Base-by-base conservation (phyloP, 2,888 invertebrate genomes). In the Pocota personata region DNA sequence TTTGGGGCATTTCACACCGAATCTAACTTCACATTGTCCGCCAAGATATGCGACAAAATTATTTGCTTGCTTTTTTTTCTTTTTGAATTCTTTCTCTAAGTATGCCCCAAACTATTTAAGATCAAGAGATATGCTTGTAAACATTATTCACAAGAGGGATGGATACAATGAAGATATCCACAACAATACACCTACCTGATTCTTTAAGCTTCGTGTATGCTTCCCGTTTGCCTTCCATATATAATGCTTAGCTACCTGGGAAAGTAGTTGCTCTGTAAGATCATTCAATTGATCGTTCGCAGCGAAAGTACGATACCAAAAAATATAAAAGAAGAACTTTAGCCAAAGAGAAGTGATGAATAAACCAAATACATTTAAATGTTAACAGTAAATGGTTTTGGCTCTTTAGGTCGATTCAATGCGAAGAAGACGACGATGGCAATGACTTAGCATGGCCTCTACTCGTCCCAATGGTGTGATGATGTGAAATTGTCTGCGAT, bases 241-340 rank as follows among this genome's bases (percentile, higher is more conserved):
- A n/a, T n/a, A 27, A 60, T 32, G 40, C 30, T 19, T 4, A 40
- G 52, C 71, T 64, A 64, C 64, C 76, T 77, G 72, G 27, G 72
- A 82, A 76, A 76, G 76, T 82, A 27, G 50, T 58, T 72, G 48
- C 40, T 27, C 58, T 69, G 21, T 19, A 37, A 64, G 19, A 72
- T 77, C 40, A 35, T 19, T 72, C 19, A 82, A 72, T 75, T 77
- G 72, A 72, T 82, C 35, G 58, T 67, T 71, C 72, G 64, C 60
- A 82, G 82, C 82, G 82, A 82, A 82, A 77, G 78, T 77, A 50
- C 64, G 35, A 50, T 62, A 40, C 48, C 21, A 27, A 57, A 58
- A 37, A 21, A 58, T 5, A 21, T n/a, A 37, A 46, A 27, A 60
- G 48, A 37, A 73, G 19, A 60, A 46, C 52, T 27, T 14, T 50